phyloP scores from a whole-genome alignment of 2,797 vertebrate species.

The Pipistrellus pygmaeus region DNA sequence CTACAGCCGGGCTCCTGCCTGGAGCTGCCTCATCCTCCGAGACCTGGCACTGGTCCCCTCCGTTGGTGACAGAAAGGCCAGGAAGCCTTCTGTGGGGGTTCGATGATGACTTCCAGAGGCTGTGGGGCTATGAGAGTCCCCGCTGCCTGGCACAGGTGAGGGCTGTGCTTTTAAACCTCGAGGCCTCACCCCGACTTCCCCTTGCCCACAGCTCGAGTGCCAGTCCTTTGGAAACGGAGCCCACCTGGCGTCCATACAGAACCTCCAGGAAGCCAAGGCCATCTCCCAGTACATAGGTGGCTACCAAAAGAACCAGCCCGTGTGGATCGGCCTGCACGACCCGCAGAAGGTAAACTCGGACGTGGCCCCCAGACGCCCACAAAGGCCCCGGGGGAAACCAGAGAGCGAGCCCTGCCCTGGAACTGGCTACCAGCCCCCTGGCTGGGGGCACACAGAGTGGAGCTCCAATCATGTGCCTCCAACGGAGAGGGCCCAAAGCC shows the following conservation, averaged over 20 bases:
- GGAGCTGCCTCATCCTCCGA: background rate
- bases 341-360: conserved; percentile 75
- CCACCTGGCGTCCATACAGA: conserved; percentile 84
- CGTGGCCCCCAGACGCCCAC: background rate
- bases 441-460: fast-evolving
- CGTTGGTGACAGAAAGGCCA: background rate
- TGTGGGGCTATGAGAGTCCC: fast-evolving
- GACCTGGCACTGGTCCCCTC: background rate
- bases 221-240: background rate
- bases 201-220: conserved; percentile 76
- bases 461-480: background rate
- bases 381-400: background rate
- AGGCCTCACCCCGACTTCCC: background rate
- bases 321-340: conserved; percentile 86
- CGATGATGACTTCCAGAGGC: background rate
- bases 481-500: background rate
- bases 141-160: background rate
- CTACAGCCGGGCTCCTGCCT: background rate
- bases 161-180: background rate
- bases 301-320: conserved; percentile 75
- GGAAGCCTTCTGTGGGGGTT: background rate
- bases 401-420: background rate
- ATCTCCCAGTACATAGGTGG: conserved; percentile 61
- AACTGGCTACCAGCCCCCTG: background rate
- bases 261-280: background rate